These are phyloP conservation scores for Empis livida DNA, from an alignment of 2,888 invertebrate species.

Conservation along the genomic window DNA sequence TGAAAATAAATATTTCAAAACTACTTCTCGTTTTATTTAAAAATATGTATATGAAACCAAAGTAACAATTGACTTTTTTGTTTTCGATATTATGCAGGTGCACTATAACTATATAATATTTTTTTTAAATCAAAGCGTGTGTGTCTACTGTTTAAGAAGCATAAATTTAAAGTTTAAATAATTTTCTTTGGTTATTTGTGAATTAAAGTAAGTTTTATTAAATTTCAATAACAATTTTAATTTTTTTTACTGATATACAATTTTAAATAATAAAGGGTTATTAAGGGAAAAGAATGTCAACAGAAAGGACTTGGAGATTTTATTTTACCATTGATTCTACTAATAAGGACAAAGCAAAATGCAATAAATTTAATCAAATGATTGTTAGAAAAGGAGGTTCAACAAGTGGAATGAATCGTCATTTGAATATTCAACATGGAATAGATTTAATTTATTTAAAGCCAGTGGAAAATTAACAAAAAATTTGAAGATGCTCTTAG, in stretches of 20 bases:
- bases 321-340: conserved; percentile 1
- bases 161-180: no score
- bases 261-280: background rate
- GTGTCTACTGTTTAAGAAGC: no score
- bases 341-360: background rate
- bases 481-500: background rate
- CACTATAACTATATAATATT: no score
- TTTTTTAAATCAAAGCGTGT: no score
- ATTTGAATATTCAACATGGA: background rate
- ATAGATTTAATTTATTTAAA: conserved; percentile 4
- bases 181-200: no score
- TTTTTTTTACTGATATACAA: background rate
- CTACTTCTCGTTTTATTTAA: no score
- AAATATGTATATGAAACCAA: no score
- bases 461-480: conserved; percentile 4
- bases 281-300: background rate
- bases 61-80: no score
- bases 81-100: no score
- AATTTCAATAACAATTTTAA: no score
- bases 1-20: background rate
- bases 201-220: no score
- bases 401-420: background rate
- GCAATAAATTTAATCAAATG: background rate
- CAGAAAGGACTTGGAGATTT: background rate
- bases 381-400: background rate